Percentiles rank a stretch among this genome's conserved stretches.
Conservation (phyloP, 2,113 vertebrate species). For the Aspiorhynchus laticeps region DNA sequence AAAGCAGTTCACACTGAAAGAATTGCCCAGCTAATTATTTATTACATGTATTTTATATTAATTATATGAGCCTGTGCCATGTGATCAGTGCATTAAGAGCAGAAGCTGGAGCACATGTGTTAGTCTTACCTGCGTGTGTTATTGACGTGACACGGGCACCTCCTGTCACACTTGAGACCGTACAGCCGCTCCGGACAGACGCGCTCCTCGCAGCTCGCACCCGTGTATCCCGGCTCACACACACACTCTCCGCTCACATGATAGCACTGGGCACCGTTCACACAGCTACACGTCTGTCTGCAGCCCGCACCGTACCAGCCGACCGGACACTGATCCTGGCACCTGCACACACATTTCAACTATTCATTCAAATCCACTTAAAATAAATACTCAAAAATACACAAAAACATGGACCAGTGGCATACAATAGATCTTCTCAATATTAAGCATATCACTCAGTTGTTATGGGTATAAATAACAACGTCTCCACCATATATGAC, state of each 20-base stretch:
- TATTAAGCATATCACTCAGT: too few relatives aligned
- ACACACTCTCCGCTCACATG: constrained; percentile 88
- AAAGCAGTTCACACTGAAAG: too few relatives aligned
- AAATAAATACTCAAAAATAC: too few relatives aligned
- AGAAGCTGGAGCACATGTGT: not conserved
- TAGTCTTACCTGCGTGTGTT: constrained; percentile 85
- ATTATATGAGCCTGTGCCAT: not conserved
- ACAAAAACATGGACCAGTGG: too few relatives aligned
- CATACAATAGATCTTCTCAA: too few relatives aligned
- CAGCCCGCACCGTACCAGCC: constrained; percentile 84
- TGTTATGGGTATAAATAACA: too few relatives aligned
- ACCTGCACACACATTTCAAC: constrained; percentile 79
- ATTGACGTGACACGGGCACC: constrained; percentile 83
- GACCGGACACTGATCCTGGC: constrained; percentile 91
- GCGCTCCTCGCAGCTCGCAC: constrained; percentile 84
- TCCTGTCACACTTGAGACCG: constrained; percentile 86
- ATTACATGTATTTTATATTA: too few relatives aligned
- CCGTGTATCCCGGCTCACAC: constrained; percentile 88
- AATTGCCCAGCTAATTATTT: too few relatives aligned
- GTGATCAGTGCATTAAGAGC: not conserved
- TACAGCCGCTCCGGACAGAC: constrained; percentile 85
- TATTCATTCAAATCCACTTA: too few relatives aligned
- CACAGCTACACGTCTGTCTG: constrained; percentile 82
- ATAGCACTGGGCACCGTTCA: constrained; percentile 87
- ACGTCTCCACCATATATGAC: too few relatives aligned